Evolutionary conservation across 1,140 invertebrate genomes (phyloP), one percentile per base, ranked within the genome.

Genomic region (Mactra quadrangularis): DNA sequence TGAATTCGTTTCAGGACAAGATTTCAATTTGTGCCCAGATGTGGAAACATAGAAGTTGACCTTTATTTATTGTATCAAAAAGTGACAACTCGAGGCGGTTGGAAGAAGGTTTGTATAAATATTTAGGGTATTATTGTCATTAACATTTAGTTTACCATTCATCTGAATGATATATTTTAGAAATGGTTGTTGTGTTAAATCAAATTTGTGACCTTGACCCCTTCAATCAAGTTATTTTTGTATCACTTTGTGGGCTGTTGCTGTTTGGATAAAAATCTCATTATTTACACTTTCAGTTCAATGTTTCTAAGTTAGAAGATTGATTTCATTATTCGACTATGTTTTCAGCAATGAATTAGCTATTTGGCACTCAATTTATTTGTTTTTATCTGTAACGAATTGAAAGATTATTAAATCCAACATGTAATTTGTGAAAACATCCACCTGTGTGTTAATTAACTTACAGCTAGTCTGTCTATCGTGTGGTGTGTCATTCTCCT

Each of bases 51-150:
- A 87, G 96, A 97, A 93, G 95, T 98, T 89, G 97, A 99, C 94
- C 94, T 99, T 64, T 98, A 97, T 93, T 95, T 96, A 59, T 95
- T 99, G 66, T 98, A 98, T 92, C 95, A 95, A 84, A 95, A 97
- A 88, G 97, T 98, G n/a, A 98, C 96, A 82, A 95, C 96, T 68
- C 95, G 96, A 89, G 97, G 97, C 88, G 98, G 98, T 90, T 97
- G 97, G 95, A 95, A 97, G 88, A 98, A 97, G 95, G 97, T 98
- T 75, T 59, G 41, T 59, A 60, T 47, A 7, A 7, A 41, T 7
- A 27, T n/a, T 19, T 62, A 33, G 29, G 9, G 9, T 62, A 4
- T 17, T 3, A 33, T 17, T 19, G 29, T 29, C n/a, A 62, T 27
- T 11, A 6, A 9, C 29, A 3, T 27, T 33, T 27, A 9, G 31